phyloP scores from a whole-genome alignment of 2,797 vertebrate genomes.

The Neosilurus hyrtlii region DNA sequence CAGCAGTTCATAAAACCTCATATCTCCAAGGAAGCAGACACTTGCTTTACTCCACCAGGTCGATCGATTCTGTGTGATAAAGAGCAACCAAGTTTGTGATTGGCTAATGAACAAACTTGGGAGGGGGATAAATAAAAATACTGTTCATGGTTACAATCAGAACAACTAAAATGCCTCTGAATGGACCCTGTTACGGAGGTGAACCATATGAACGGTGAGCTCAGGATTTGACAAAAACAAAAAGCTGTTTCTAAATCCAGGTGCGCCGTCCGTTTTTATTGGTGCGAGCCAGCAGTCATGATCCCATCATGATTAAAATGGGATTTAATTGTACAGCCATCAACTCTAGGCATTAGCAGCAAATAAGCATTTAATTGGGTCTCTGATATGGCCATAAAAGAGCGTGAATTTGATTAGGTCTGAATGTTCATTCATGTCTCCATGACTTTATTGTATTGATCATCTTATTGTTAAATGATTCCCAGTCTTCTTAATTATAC shows the following conservation, averaged over 20 bases:
- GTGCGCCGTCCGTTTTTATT: neutral
- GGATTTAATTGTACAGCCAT: constrained; percentile 10
- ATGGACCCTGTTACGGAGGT: neutral
- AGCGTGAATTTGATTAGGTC: neutral
- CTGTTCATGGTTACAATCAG: neutral
- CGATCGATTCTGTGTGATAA: neutral
- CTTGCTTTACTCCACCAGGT: neutral
- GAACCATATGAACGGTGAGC: neutral
- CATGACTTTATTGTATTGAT: constrained; percentile 3
- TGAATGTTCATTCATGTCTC: neutral
- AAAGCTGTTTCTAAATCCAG: neutral
- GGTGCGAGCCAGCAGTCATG: neutral
- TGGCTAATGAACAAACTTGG: neutral
- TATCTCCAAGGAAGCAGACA: neutral
- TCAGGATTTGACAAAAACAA: neutral
- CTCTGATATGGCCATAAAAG: neutral
- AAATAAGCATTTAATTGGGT: constrained; percentile 3
- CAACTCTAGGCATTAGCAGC: neutral
- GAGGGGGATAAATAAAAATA: neutral
- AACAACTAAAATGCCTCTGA: neutral
- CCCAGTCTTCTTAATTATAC: neutral
- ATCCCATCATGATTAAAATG: neutral
- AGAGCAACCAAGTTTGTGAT: neutral
- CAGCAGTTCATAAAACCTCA: neutral
- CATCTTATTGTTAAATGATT: neutral